A percentile compares a stretch with the other conserved stretches of the same genome.
Evolutionary conservation across 2,888 invertebrate genomes (phyloP).

Genomic region (Ormyrus pomaceus): DNA sequence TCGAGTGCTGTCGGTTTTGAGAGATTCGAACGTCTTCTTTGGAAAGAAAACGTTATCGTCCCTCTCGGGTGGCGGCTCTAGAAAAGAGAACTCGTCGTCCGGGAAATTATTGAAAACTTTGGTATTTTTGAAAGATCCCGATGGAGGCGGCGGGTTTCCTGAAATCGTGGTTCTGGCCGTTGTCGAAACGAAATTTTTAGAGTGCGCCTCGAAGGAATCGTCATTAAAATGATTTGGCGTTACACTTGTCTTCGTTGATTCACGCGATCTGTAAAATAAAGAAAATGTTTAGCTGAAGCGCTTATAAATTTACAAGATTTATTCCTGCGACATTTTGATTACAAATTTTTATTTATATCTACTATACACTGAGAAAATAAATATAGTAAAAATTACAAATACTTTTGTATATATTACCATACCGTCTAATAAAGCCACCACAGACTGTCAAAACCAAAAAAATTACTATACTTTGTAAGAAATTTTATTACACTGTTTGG

Average conservation of each 20-base stretch:
- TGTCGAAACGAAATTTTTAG: too few relatives aligned
- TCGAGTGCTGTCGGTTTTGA: background rate
- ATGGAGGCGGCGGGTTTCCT: constrained; percentile 7
- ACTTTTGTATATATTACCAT: too few relatives aligned
- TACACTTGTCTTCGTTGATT: constrained; percentile 17
- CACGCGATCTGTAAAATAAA: constrained; percentile 4
- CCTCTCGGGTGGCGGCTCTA: constrained; percentile 40
- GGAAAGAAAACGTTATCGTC: constrained; percentile 23
- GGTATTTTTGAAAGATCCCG: background rate
- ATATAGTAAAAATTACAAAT: too few relatives aligned
- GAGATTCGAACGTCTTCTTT: background rate
- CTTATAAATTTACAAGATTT: too few relatives aligned
- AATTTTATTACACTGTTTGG: too few relatives aligned
- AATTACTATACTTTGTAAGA: too few relatives aligned
- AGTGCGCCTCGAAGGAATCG: background rate
- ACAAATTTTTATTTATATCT: too few relatives aligned
- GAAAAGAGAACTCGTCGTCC: constrained; percentile 36
- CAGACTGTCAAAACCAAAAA: too few relatives aligned
- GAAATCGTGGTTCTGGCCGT: background rate
- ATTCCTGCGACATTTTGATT: too few relatives aligned
- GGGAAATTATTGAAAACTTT: background rate
- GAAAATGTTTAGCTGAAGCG: background rate
- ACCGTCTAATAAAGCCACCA: too few relatives aligned
- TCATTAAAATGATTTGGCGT: background rate
- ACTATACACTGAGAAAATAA: too few relatives aligned